These are phyloP conservation scores for Flexamia atlantica DNA, from an alignment of 2,888 invertebrate species.

Conservation along the genomic window DNA sequence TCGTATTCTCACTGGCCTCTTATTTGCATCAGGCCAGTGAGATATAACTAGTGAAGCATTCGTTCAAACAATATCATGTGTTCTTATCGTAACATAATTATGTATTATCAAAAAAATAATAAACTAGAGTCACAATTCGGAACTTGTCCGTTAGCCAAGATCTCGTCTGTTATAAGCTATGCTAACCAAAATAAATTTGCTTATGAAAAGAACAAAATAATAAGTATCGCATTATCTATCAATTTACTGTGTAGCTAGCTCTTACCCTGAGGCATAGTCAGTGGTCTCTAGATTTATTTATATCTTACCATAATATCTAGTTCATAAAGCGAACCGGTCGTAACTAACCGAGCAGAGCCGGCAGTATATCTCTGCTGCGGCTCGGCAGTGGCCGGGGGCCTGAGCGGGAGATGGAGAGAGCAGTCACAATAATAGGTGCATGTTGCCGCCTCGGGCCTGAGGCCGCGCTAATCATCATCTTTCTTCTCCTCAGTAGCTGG, in stretches of 20 bases:
- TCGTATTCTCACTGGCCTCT: no score
- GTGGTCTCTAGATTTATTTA: conserved; percentile 22
- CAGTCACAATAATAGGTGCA: not conserved
- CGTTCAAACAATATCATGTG: no score
- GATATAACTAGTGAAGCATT: no score
- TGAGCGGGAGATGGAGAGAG: not conserved
- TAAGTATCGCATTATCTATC: no score
- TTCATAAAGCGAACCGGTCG: not conserved
- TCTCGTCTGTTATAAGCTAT: no score
- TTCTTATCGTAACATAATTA: no score
- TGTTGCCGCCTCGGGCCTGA: conserved; percentile 10
- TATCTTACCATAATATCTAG: conserved; percentile 11
- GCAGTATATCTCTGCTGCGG: conserved; percentile 9
- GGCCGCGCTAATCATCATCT: conserved; percentile 28
- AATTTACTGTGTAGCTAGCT: not conserved
- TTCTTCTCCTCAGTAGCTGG: conserved; percentile 22
- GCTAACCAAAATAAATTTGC: no score
- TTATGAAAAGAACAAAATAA: no score
- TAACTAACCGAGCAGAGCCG: not conserved
- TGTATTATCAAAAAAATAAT: no score
- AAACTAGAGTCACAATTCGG: no score
- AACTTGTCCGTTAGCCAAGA: no score
- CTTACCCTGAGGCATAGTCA: conserved; percentile 5
- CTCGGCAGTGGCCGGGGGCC: not conserved
- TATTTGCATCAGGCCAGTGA: no score